Evolutionary conservation across 2,113 vertebrate genomes (phyloP).

Genomic region (Scatophagus argus): DNA sequence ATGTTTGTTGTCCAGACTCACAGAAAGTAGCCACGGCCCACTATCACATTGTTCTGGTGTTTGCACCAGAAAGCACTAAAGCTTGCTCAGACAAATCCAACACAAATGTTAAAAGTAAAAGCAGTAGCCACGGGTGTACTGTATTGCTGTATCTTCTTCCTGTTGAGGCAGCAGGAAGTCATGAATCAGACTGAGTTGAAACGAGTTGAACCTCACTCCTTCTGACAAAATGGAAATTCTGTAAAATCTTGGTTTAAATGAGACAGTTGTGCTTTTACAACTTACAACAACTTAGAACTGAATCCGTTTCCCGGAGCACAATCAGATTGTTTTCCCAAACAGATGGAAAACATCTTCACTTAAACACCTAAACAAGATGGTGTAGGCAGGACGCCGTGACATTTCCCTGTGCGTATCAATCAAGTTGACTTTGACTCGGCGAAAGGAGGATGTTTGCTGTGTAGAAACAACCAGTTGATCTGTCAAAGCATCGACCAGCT

Average conservation of each 20-base stretch:
- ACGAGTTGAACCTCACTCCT: neutral
- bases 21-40: constrained; percentile 21
- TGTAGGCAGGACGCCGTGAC: constrained; percentile 26
- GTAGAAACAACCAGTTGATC: constrained; percentile 14
- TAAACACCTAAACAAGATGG: neutral
- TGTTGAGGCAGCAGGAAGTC: neutral
- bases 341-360: neutral
- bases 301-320: constrained; percentile 3
- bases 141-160: neutral
- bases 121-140: neutral
- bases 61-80: constrained; percentile 16
- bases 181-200: neutral
- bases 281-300: constrained; percentile 20
- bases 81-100: neutral
- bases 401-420: constrained; percentile 11
- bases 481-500: constrained; percentile 9
- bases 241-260: neutral
- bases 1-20: neutral
- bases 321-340: neutral
- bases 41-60: neutral
- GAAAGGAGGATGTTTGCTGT: constrained; percentile 36
- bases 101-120: neutral
- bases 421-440: constrained; percentile 32
- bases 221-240: constrained; percentile 13
- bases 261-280: constrained; percentile 2